phyloP scores from a whole-genome alignment of 2,797 vertebrate genomes.

The Arrhamphus sclerolepis region DNA sequence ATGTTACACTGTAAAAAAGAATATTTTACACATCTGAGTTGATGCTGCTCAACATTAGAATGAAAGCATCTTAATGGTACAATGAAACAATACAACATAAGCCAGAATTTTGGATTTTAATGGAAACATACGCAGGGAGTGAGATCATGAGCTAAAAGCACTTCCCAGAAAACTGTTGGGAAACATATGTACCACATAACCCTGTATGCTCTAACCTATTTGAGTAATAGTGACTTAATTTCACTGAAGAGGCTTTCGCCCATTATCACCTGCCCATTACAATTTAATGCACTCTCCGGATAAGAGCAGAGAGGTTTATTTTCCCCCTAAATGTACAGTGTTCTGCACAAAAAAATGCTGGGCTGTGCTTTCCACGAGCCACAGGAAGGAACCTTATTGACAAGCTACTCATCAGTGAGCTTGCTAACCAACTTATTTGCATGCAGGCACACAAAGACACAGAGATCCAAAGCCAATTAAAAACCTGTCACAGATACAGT shows the following conservation, averaged over 20 bases:
- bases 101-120: background rate
- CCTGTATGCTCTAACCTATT: constrained; percentile 13
- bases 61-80: background rate
- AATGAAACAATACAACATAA: background rate
- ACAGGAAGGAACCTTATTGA: background rate
- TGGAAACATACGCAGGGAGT: background rate
- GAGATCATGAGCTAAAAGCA: background rate
- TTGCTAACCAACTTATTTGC: background rate
- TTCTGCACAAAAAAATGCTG: background rate
- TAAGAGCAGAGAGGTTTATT: constrained; percentile 1
- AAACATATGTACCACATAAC: background rate
- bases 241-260: constrained; percentile 15
- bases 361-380: background rate
- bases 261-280: constrained; percentile 28
- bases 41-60: background rate
- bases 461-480: constrained; percentile 17
- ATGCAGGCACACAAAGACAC: background rate
- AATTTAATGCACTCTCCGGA: constrained; percentile 19
- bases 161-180: background rate
- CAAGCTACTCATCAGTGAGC: background rate
- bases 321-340: background rate
- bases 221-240: constrained; percentile 35
- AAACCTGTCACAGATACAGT: constrained; percentile 8
- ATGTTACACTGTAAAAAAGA: background rate
- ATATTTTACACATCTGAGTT: background rate